Percentiles rank a stretch among this genome's conserved stretches.
phyloP scores from a whole-genome alignment of 2,797 vertebrate species.

The Manis crassicaudata region DNA sequence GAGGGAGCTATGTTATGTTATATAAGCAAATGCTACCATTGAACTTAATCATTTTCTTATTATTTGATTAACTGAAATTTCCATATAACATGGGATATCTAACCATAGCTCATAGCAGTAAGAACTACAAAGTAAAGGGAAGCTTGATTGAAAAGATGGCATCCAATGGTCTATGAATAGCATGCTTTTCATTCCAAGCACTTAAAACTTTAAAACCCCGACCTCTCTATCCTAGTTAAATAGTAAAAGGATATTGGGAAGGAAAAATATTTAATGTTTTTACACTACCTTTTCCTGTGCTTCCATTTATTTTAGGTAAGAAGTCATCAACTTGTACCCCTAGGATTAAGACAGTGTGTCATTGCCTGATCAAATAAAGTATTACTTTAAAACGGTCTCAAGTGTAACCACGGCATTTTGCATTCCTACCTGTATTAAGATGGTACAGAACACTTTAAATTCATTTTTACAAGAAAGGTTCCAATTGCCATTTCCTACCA shows the following conservation, averaged over 20 bases:
- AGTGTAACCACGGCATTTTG: conserved; percentile 41
- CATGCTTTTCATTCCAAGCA: conserved; percentile 42
- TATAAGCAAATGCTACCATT: background rate
- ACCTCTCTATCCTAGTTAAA: conserved; percentile 60
- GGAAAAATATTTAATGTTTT: conserved; percentile 81
- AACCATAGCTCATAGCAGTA: conserved; percentile 17
- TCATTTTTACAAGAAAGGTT: conserved; percentile 50
- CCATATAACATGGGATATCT: conserved; percentile 57
- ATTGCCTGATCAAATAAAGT: conserved; percentile 83
- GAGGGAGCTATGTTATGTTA: background rate
- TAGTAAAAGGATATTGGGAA: conserved; percentile 51
- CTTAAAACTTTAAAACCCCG: conserved; percentile 49
- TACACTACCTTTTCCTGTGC: conserved; percentile 90
- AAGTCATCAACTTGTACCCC: conserved; percentile 92
- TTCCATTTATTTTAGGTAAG: conserved; percentile 92
- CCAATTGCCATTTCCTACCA: conserved; percentile 13
- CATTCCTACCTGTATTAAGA: conserved; percentile 48
- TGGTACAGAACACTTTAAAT: background rate
- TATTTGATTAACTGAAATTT: conserved; percentile 31
- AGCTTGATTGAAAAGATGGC: conserved; percentile 42
- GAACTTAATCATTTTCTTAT: conserved; percentile 35
- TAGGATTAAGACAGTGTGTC: conserved; percentile 89
- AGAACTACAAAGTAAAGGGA: conserved; percentile 47
- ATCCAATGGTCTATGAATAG: conserved; percentile 19
- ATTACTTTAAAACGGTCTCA: conserved; percentile 73